Evolutionary conservation across 2,113 vertebrate species (phyloP), one percentile per base, ranked within the genome.

Genomic region (Myotis lucifugus): DNA sequence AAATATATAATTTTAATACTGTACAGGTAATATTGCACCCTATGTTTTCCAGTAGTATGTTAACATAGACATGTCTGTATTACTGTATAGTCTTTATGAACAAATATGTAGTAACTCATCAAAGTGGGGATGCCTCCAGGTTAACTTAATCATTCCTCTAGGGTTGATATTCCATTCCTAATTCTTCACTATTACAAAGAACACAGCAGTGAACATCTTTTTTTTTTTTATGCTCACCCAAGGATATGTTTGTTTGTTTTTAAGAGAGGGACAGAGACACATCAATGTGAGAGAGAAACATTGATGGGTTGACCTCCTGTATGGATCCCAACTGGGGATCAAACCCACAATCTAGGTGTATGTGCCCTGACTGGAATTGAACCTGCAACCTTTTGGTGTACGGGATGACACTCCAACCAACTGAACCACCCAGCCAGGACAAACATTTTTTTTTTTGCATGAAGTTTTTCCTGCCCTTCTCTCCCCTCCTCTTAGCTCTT

Each of bases 201-300:
- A 32, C 10, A 25, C 11, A 8, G 6, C 29, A 32, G 21, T 1
- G 2, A 10, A 0, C 2, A 6, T 27, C 11, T 29, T 12, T 61
- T 64, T 29, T 64, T 32, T 66, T n/a, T n/a, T n/a, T 3, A n/a
- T 67, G 29, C 64, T n/a, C 64, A 17, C 14, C 13, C 0, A 6
- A n/a, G 32, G 32, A n/a, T n/a, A 67, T n/a, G 14, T 6, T 66
- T 66, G 11, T 64, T 61, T 61, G 9, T 29, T 64, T 64, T 64
- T 32, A 29, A 64, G 61, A 64, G 61, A 32, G 6, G 17, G 64
- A 66, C 0, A 66, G 6, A 66, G 64, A 66, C 6, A 67, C 64
- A 67, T 67, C 29, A 17, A 67, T 67, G 32, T n/a, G 32, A 67
- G 64, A 67, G 32, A n/a, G 32, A n/a, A 67, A 67, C 29, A 67